Conservation (phyloP, 1,140 invertebrate genomes). For the Antheraea mylitta region DNA sequence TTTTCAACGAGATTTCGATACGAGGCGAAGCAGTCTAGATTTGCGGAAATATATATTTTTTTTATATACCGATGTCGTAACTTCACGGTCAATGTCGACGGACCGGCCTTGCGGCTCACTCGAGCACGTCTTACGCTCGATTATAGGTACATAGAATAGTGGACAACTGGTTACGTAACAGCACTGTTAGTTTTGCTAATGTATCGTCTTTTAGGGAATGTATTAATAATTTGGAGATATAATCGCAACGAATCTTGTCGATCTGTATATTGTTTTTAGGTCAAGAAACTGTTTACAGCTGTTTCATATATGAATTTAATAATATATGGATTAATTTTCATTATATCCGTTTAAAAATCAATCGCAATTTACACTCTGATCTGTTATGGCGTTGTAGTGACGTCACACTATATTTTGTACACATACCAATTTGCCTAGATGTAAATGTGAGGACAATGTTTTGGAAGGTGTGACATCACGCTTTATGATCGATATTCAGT, state of each 20-base stretch:
- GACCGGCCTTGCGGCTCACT: conserved; percentile 58
- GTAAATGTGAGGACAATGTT: too few species aligned
- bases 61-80: conserved; percentile 66
- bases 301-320: too few species aligned
- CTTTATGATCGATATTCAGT: too few species aligned
- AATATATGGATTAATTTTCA: too few species aligned
- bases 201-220: conserved; percentile 28
- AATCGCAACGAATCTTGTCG: conserved; percentile 25
- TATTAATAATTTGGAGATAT: background rate
- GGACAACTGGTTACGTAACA: conserved; percentile 61
- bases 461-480: too few species aligned
- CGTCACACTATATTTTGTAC: too few species aligned
- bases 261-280: conserved; percentile 6
- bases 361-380: too few species aligned
- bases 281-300: background rate
- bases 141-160: conserved; percentile 39
- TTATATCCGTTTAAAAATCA: too few species aligned
- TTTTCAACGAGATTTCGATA: conserved; percentile 38
- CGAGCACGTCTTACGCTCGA: conserved; percentile 52
- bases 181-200: conserved; percentile 58
- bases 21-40: conserved; percentile 35
- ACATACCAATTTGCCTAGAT: too few species aligned
- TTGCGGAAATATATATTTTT: conserved; percentile 68
- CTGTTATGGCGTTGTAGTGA: too few species aligned
- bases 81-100: conserved; percentile 73